A percentile compares a stretch with the other conserved stretches of the same genome.
These are phyloP conservation scores for Ataeniobius toweri DNA, from an alignment of 2,797 vertebrate genomes.

Conservation along the genomic window DNA sequence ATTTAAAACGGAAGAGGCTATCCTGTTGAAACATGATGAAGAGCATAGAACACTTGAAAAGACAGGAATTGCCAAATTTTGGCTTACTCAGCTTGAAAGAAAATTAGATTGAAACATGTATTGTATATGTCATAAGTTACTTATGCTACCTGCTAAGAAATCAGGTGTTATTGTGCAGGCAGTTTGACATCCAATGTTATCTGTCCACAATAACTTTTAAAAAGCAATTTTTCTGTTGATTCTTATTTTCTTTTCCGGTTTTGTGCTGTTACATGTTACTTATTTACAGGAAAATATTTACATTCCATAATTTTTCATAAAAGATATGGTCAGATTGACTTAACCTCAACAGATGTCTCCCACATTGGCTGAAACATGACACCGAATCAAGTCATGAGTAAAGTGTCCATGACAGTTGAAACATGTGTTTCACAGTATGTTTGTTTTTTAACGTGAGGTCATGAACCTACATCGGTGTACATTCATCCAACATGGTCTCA, in stretches of 20 bases:
- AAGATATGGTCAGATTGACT: not conserved
- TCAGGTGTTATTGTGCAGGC: not conserved
- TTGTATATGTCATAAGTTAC: not conserved
- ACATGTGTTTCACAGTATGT: not conserved
- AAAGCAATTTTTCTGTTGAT: not conserved
- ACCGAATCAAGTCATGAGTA: not conserved
- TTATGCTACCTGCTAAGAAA: not conserved
- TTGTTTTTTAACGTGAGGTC: not conserved
- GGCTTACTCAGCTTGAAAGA: not conserved
- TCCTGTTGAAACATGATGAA: constrained; percentile 43
- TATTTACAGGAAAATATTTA: not conserved
- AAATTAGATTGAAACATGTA: no score
- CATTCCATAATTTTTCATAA: not conserved
- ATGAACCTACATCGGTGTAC: not conserved
- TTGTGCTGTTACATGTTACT: not conserved
- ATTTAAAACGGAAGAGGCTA: constrained; percentile 25
- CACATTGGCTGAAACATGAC: not conserved
- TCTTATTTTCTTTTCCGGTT: not conserved
- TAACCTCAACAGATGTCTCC: not conserved
- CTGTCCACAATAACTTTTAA: not conserved
- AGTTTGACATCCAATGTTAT: not conserved
- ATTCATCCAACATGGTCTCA: not conserved
- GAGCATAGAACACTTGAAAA: constrained; percentile 19
- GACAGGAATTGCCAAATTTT: constrained; percentile 1
- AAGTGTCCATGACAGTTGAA: not conserved